Evolutionary conservation across 1,140 invertebrate genomes (phyloP).

Genomic region (Melipona quadrifasciata): DNA sequence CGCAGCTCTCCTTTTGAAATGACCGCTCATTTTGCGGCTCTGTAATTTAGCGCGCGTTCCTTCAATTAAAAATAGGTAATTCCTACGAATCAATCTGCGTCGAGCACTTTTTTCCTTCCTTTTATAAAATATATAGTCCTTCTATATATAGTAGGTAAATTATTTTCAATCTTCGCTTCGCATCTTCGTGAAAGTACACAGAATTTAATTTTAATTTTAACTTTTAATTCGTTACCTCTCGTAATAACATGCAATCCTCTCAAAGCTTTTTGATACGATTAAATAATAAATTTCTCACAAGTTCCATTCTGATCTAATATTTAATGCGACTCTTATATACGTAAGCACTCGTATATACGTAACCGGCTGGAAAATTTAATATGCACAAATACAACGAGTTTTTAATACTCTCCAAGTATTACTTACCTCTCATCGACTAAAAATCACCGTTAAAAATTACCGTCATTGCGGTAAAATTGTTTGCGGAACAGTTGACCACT

Average conservation of each 20-base stretch:
- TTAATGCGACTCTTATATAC: no score
- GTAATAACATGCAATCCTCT: not conserved
- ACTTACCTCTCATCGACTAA: not conserved
- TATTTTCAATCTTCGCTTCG: not conserved
- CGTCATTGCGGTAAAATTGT: no score
- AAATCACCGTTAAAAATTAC: not conserved
- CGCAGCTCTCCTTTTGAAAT: not conserved
- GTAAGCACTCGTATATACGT: no score
- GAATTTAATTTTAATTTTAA: not conserved
- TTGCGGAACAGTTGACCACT: no score
- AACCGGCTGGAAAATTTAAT: no score
- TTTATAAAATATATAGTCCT: not conserved
- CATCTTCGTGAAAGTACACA: not conserved
- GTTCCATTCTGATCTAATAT: not conserved
- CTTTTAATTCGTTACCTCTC: not conserved
- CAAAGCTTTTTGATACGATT: not conserved
- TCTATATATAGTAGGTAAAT: no score
- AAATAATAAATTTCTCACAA: not conserved
- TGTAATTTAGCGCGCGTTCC: not conserved
- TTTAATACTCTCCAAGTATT: not conserved
- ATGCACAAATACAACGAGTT: no score
- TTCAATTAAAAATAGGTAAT: no score
- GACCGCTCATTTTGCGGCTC: not conserved
- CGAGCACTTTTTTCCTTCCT: not conserved
- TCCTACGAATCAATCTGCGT: not conserved